Percentiles rank a stretch among this genome's conserved stretches.
Evolutionary conservation across 2,113 vertebrate genomes (phyloP).

Genomic region (Megaleporinus macrocephalus): DNA sequence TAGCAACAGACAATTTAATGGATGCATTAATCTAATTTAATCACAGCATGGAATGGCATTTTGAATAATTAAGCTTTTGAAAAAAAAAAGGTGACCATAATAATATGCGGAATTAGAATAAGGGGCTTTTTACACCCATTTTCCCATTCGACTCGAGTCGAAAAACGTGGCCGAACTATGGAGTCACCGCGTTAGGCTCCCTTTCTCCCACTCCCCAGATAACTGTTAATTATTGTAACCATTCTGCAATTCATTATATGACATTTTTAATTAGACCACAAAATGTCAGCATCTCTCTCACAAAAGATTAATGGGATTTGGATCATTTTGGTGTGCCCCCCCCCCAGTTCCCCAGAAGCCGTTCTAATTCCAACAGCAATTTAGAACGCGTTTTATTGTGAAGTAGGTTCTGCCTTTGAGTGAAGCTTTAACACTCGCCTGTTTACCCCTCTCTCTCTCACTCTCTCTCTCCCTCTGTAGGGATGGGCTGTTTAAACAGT

Average conservation of each 20-base stretch:
- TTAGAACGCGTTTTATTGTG: constrained; percentile 66
- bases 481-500: constrained; percentile 66
- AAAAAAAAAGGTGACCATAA: constrained; percentile 63
- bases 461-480: constrained; percentile 61
- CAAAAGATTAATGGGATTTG: constrained; percentile 81
- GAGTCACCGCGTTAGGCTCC: constrained; percentile 60
- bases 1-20: constrained; percentile 74
- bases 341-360: constrained; percentile 64
- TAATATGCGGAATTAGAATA: constrained; percentile 57
- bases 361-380: constrained; percentile 66
- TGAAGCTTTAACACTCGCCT: constrained; percentile 37
- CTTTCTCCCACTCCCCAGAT: constrained; percentile 59
- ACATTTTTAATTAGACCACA: constrained; percentile 79
- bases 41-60: constrained; percentile 67
- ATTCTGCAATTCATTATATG: constrained; percentile 71
- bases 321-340: constrained; percentile 67
- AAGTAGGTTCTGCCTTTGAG: constrained; percentile 67
- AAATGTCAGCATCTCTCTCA: constrained; percentile 75
- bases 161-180: constrained; percentile 34
- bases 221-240: constrained; percentile 74
- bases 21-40: constrained; percentile 73
- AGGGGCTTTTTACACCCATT: constrained; percentile 38
- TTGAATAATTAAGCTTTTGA: constrained; percentile 71
- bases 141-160: constrained; percentile 56
- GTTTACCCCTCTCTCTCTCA: neutral